Percentiles rank a stretch among this genome's conserved stretches.
Conservation (phyloP, 2,888 invertebrate species). For the Aleiodes alternator region DNA sequence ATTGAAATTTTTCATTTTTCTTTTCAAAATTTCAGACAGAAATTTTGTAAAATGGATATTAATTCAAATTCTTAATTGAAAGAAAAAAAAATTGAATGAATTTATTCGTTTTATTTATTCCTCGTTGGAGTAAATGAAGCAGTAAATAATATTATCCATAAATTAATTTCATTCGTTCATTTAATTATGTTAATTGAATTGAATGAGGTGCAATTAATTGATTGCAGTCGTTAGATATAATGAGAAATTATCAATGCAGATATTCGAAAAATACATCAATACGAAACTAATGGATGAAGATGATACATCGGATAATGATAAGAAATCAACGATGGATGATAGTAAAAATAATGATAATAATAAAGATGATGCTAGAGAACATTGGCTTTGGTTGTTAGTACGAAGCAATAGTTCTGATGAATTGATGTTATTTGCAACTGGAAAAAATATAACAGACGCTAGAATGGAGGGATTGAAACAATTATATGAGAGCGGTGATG, state of each 20-base stretch:
- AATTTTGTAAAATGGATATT: neutral
- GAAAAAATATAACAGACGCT: constrained; percentile 65
- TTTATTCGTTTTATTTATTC: constrained; percentile 36
- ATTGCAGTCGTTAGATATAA: constrained; percentile 1
- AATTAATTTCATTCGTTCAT: neutral
- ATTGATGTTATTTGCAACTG: constrained; percentile 72
- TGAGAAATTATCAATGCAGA: constrained; percentile 55
- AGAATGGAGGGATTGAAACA: constrained; percentile 70
- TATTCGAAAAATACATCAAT: constrained; percentile 72
- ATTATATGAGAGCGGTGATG: constrained; percentile 67
- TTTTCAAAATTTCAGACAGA: neutral
- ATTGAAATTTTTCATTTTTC: neutral
- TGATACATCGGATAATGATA: constrained; percentile 27
- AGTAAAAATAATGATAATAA: constrained; percentile 39
- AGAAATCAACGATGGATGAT: constrained; percentile 48
- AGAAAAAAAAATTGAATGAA: constrained; percentile 22
- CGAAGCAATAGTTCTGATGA: constrained; percentile 71
- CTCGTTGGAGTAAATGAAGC: neutral
- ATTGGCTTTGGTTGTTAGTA: constrained; percentile 69
- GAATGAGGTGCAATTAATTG: neutral
- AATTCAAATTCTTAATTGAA: too few relatives aligned
- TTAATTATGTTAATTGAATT: neutral
- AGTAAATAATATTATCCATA: too few relatives aligned
- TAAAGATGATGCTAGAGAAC: constrained; percentile 49
- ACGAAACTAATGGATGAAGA: constrained; percentile 56